Conservation (phyloP, 2,888 invertebrate species). For the Acleris laterana region DNA sequence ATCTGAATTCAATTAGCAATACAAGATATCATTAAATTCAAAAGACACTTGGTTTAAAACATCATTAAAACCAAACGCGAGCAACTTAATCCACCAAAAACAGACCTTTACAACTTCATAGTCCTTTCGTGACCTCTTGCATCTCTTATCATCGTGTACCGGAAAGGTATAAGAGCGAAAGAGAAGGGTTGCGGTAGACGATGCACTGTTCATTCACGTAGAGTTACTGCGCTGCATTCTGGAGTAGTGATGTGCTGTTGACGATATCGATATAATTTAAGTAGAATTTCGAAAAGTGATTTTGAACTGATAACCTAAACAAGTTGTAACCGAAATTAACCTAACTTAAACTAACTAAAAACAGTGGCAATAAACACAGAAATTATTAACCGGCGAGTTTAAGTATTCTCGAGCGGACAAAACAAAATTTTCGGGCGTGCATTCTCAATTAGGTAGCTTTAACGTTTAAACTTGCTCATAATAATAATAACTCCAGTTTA, state of each 20-base stretch:
- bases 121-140: constrained; percentile 59
- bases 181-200: constrained; percentile 53
- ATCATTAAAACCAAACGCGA: constrained; percentile 40
- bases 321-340: too few relatives aligned
- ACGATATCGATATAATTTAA: constrained; percentile 38
- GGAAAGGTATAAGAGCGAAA: constrained; percentile 32
- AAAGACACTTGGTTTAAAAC: constrained; percentile 31
- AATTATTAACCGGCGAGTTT: too few relatives aligned
- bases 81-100: constrained; percentile 53
- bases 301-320: too few relatives aligned
- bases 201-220: constrained; percentile 76
- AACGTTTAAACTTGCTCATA: too few relatives aligned
- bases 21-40: background rate
- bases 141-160: constrained; percentile 46
- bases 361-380: too few relatives aligned
- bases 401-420: too few relatives aligned
- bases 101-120: constrained; percentile 70
- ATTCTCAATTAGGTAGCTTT: too few relatives aligned
- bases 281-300: background rate
- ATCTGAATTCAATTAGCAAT: background rate
- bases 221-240: constrained; percentile 78
- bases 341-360: too few relatives aligned
- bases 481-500: too few relatives aligned
- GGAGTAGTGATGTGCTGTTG: constrained; percentile 57
- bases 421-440: too few relatives aligned